Percentiles rank a stretch among this genome's conserved stretches.
phyloP scores from a whole-genome alignment of 1,140 invertebrate genomes.

The Melanaphis sacchari region DNA sequence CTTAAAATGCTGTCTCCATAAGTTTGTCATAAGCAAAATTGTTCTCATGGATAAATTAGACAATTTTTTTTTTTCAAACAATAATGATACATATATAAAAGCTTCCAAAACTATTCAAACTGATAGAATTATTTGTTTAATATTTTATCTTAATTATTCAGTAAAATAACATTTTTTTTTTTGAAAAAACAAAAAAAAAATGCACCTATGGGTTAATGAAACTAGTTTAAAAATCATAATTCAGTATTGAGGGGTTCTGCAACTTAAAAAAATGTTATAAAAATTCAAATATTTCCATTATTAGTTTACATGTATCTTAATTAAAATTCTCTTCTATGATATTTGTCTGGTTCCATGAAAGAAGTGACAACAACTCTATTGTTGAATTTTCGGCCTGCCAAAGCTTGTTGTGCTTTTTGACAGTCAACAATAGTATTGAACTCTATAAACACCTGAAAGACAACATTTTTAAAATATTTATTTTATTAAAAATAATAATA shows the following conservation, averaged over 20 bases:
- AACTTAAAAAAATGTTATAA: background rate
- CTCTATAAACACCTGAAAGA: conserved; percentile 92
- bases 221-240: conserved; percentile 9
- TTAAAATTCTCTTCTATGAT: conserved; percentile 97
- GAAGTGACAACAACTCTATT: conserved; percentile 98
- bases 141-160: background rate
- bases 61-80: background rate
- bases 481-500: background rate
- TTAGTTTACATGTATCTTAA: background rate
- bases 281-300: background rate
- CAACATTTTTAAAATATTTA: conserved; percentile 51
- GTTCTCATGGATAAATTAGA: background rate
- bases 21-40: background rate
- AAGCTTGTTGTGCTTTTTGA: conserved; percentile 96
- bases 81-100: background rate
- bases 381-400: conserved; percentile 98
- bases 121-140: background rate
- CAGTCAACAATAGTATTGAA: conserved; percentile 96
- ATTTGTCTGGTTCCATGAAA: conserved; percentile 98
- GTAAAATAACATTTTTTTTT: background rate
- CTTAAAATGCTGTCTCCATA: background rate
- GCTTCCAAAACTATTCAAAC: background rate
- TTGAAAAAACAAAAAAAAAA: background rate
- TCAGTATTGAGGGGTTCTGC: background rate
- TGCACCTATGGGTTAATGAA: background rate